phyloP scores from a whole-genome alignment of 2,113 vertebrate species.

The Tretioscincus oriximinensis region DNA sequence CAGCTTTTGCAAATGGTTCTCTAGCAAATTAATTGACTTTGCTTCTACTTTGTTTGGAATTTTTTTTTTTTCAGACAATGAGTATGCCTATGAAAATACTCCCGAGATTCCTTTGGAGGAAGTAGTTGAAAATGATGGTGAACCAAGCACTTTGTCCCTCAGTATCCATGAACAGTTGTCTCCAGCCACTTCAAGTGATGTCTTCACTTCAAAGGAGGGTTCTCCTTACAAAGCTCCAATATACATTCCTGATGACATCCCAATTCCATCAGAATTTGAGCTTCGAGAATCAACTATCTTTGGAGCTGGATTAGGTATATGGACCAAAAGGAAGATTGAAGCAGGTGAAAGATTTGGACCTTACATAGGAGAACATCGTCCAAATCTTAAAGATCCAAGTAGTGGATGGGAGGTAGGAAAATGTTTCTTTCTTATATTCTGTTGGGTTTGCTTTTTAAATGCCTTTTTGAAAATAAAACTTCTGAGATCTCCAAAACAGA shows the following conservation, averaged over 20 bases:
- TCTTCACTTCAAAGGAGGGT: constrained; percentile 79
- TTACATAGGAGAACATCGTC: constrained; percentile 82
- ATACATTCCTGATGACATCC: constrained; percentile 83
- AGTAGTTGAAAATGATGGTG: constrained; percentile 75
- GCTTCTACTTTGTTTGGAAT: constrained; percentile 49
- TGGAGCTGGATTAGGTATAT: constrained; percentile 86
- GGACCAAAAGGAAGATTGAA: constrained; percentile 88
- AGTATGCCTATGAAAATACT: constrained; percentile 81
- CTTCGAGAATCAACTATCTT: constrained; percentile 85
- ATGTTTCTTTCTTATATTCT: neutral
- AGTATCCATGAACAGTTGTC: constrained; percentile 79
- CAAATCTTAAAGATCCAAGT: constrained; percentile 76
- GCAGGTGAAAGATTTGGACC: constrained; percentile 90
- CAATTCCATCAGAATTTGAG: constrained; percentile 89
- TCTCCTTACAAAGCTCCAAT: constrained; percentile 82
- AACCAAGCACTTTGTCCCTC: constrained; percentile 64
- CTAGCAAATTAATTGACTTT: constrained; percentile 17
- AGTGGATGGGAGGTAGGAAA: constrained; percentile 94
- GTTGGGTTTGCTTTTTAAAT: constrained; percentile 15
- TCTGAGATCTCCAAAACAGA: neutral
- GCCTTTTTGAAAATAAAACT: constrained; percentile 20
- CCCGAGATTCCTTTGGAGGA: constrained; percentile 82
- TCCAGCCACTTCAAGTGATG: constrained; percentile 81
- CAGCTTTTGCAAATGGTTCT: constrained; percentile 23
- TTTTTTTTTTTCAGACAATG: constrained; percentile 80